Evolutionary conservation across 2,113 vertebrate genomes (phyloP).

Genomic region (Xenopus borealis): DNA sequence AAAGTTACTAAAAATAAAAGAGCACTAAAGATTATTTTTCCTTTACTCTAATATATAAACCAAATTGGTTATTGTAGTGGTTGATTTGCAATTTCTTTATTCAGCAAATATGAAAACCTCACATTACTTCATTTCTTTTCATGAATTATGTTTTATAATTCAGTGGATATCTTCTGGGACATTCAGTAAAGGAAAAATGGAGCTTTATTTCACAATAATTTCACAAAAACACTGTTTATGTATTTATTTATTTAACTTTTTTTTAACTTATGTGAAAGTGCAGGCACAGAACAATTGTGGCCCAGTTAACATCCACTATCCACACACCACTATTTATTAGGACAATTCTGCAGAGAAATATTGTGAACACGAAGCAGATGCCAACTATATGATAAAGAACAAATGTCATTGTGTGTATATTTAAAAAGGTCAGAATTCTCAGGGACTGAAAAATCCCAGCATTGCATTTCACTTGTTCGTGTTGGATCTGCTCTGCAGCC

Average conservation of each 20-base stretch:
- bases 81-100: slow-evolving; percentile 9
- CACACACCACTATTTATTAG: slow-evolving; percentile 22
- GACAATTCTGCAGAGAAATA: slow-evolving; percentile 36
- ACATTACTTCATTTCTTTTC: slow-evolving; percentile 14
- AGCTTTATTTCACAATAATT: slow-evolving; percentile 31
- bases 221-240: not conserved
- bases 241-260: not conserved
- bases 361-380: slow-evolving; percentile 26
- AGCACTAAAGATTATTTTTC: slow-evolving; percentile 15
- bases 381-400: slow-evolving; percentile 32
- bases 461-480: slow-evolving; percentile 31
- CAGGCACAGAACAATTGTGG: slow-evolving; percentile 11
- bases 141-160: slow-evolving; percentile 14
- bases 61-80: not conserved
- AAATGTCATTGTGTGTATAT: slow-evolving; percentile 38
- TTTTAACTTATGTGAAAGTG: not conserved
- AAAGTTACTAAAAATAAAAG: slow-evolving; percentile 39
- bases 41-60: slow-evolving; percentile 1
- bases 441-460: slow-evolving; percentile 30
- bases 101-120: slow-evolving; percentile 21
- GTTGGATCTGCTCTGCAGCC: slow-evolving; percentile 4
- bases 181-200: slow-evolving; percentile 17
- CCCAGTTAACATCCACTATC: slow-evolving; percentile 11
- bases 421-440: slow-evolving; percentile 42
- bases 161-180: slow-evolving; percentile 15